phyloP scores from a whole-genome alignment of 1,140 invertebrate genomes.

The Leguminivora glycinivorella region DNA sequence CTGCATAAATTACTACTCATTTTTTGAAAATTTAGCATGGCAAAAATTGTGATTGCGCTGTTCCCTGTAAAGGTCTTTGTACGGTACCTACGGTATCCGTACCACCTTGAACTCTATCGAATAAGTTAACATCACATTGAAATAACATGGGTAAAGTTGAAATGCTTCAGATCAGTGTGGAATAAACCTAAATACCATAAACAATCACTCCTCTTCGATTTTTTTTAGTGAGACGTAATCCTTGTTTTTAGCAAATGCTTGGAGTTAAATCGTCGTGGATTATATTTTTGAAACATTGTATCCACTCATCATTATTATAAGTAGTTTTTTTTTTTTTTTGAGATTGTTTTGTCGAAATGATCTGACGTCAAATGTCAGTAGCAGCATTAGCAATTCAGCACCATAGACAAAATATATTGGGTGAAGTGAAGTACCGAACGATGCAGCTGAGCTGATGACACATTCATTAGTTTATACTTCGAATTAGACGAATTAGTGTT shows the following conservation, averaged over 20 bases:
- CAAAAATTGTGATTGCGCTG: too few species aligned
- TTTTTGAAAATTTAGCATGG: too few species aligned
- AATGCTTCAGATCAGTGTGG: neutral
- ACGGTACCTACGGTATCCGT: too few species aligned
- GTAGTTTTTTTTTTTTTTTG: neutral
- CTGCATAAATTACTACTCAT: neutral
- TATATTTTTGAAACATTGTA: too few species aligned
- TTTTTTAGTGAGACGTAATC: neutral
- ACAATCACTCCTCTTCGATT: neutral
- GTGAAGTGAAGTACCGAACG: neutral
- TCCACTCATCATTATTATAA: neutral
- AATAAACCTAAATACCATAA: neutral
- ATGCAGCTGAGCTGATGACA: constrained; percentile 18
- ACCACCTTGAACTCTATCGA: too few species aligned
- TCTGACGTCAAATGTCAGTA: constrained; percentile 1
- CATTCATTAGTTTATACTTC: constrained; percentile 18
- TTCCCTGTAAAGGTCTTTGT: too few species aligned
- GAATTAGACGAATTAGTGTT: constrained; percentile 14
- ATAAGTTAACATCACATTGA: too few species aligned
- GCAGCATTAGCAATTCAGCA: too few species aligned
- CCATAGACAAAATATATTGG: constrained; percentile 22
- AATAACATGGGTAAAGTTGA: too few species aligned
- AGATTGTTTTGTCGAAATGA: neutral
- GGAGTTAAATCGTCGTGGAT: too few species aligned
- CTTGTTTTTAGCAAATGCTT: neutral